These are phyloP conservation scores for Perca flavescens DNA, from an alignment of 2,113 vertebrate species.

Conservation along the genomic window DNA sequence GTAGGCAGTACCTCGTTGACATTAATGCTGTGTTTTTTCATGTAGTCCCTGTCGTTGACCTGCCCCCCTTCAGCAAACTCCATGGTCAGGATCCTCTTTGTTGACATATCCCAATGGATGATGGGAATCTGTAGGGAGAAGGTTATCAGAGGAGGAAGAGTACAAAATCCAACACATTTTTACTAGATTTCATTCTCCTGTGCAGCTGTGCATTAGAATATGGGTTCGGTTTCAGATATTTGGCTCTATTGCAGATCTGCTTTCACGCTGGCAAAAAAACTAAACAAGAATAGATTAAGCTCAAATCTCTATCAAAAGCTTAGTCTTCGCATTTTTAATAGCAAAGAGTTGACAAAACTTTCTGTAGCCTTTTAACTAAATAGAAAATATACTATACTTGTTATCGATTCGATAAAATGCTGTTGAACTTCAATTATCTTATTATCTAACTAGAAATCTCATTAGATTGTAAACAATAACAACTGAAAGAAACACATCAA, in stretches of 20 bases:
- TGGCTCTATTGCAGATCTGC: neutral
- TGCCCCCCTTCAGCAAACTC: slow-evolving; percentile 96
- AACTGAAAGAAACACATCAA: neutral
- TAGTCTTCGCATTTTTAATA: neutral
- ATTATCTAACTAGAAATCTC: too few species aligned
- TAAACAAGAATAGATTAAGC: too few species aligned
- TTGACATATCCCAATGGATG: slow-evolving; percentile 96
- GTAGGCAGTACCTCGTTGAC: slow-evolving; percentile 90
- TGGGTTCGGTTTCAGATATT: neutral
- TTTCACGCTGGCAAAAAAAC: neutral
- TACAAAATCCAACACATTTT: neutral
- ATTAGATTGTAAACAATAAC: neutral
- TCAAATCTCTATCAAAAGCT: too few species aligned
- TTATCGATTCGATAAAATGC: too few species aligned
- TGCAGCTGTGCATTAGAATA: neutral
- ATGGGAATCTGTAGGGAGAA: slow-evolving; percentile 87
- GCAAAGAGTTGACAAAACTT: neutral
- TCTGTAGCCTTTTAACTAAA: neutral
- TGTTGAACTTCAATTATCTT: too few species aligned
- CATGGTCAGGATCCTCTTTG: slow-evolving; percentile 94
- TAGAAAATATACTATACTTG: neutral
- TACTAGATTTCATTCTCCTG: neutral
- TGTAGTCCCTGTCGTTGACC: slow-evolving; percentile 94
- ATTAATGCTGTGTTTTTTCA: slow-evolving; percentile 89
- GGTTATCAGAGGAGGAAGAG: neutral